Evolutionary conservation across 2,888 invertebrate genomes (phyloP).

Genomic region (Amiota communis): DNA sequence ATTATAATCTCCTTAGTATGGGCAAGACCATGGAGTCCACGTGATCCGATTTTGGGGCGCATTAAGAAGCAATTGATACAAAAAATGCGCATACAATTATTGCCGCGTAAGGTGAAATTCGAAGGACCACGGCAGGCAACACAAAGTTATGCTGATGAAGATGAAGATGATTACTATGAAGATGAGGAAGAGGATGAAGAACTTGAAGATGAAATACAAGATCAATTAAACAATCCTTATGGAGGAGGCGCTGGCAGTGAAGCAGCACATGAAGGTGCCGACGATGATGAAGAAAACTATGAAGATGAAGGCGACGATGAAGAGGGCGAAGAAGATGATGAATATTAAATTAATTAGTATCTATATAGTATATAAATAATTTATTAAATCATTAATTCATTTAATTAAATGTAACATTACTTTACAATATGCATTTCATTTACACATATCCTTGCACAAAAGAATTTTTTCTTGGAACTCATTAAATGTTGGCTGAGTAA

Average conservation of each 20-base stretch:
- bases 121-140: slow-evolving; percentile 6
- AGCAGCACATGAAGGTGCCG: background rate
- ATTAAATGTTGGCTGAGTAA: slow-evolving; percentile 9
- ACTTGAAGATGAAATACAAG: background rate
- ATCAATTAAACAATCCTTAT: background rate
- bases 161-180: slow-evolving; percentile 9
- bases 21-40: slow-evolving; percentile 10
- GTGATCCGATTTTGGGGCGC: background rate
- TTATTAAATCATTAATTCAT: background rate
- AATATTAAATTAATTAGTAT: background rate
- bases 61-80: background rate
- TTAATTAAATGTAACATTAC: too few species aligned
- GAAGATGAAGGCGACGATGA: background rate
- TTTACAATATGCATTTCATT: background rate
- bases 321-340: slow-evolving; percentile 18
- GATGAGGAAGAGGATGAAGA: slow-evolving; percentile 18
- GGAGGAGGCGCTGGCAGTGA: background rate
- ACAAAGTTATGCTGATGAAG: background rate
- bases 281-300: background rate
- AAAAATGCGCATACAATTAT: background rate
- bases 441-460: background rate
- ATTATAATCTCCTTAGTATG: background rate
- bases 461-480: background rate
- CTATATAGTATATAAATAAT: background rate
- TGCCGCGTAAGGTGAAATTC: slow-evolving; percentile 4